A percentile compares a stretch with the other conserved stretches of the same genome.
These are phyloP conservation scores for Vombatus ursinus DNA, from an alignment of 2,113 vertebrate genomes.

Conservation along the genomic window DNA sequence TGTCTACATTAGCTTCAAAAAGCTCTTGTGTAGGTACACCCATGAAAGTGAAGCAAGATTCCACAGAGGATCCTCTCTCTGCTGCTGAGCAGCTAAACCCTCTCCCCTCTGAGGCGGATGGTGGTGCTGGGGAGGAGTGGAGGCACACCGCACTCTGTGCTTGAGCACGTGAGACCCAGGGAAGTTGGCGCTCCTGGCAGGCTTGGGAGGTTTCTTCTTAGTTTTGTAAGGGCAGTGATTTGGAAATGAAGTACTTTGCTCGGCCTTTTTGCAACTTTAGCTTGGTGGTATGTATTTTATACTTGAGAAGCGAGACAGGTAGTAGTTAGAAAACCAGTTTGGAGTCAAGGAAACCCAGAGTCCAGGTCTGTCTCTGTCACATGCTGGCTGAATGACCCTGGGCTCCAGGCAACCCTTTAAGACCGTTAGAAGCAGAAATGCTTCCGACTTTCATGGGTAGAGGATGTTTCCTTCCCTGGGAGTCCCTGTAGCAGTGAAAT, in stretches of 20 bases:
- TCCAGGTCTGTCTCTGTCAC: too few species aligned
- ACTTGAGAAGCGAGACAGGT: neutral
- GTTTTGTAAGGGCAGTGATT: neutral
- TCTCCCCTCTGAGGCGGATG: too few species aligned
- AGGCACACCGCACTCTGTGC: rapidly evolving
- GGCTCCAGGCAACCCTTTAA: neutral
- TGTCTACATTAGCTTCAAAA: neutral
- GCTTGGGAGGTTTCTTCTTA: neutral
- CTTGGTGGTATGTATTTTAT: neutral
- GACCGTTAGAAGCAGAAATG: neutral
- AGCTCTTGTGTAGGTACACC: too few species aligned
- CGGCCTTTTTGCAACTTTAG: neutral
- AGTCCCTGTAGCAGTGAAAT: neutral
- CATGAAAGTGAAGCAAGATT: neutral
- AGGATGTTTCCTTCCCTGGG: neutral
- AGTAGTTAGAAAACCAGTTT: neutral
- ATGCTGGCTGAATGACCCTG: neutral
- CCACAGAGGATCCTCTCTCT: neutral
- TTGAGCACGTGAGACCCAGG: neutral
- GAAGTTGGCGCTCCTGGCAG: neutral
- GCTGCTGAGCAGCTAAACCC: neutral
- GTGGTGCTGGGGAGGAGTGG: too few species aligned
- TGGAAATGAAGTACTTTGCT: neutral
- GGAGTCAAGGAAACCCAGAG: neutral
- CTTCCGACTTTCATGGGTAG: too few species aligned